phyloP scores from a whole-genome alignment of 2,888 invertebrate species.

The Oxytorus armatus region DNA sequence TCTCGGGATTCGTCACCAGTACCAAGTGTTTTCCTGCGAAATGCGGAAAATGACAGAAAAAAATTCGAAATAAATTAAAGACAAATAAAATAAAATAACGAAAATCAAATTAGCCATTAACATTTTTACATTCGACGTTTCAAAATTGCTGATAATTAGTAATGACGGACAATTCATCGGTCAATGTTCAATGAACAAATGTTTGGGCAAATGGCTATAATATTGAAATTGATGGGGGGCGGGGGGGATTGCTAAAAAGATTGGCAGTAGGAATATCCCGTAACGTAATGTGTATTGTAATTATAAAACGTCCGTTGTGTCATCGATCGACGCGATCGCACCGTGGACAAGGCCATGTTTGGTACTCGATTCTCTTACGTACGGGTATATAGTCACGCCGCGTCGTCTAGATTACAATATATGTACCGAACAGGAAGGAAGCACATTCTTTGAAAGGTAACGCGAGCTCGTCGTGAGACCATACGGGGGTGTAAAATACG shows the following conservation, averaged over 20 bases:
- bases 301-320: constrained; percentile 47
- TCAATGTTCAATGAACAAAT: too few relatives aligned
- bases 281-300: background rate
- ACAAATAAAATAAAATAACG: constrained; percentile 36
- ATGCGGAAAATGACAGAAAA: constrained; percentile 82
- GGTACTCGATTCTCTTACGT: constrained; percentile 70
- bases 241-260: too few relatives aligned
- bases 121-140: too few relatives aligned
- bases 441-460: constrained; percentile 75
- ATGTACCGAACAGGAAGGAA: constrained; percentile 77
- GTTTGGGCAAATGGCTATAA: too few relatives aligned
- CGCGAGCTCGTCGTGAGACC: background rate
- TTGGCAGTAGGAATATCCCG: too few relatives aligned
- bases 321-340: constrained; percentile 57
- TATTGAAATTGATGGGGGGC: too few relatives aligned
- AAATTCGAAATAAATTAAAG: constrained; percentile 1
- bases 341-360: constrained; percentile 76
- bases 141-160: too few relatives aligned
- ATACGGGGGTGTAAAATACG: background rate
- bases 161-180: too few relatives aligned
- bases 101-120: background rate
- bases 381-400: too few relatives aligned
- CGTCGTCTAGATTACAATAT: background rate
- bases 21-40: constrained; percentile 90
- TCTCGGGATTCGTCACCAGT: constrained; percentile 90